Percentiles rank a stretch among this genome's conserved stretches.
Evolutionary conservation across 2,888 invertebrate genomes (phyloP).

Genomic region (Lacanobia oleracea): DNA sequence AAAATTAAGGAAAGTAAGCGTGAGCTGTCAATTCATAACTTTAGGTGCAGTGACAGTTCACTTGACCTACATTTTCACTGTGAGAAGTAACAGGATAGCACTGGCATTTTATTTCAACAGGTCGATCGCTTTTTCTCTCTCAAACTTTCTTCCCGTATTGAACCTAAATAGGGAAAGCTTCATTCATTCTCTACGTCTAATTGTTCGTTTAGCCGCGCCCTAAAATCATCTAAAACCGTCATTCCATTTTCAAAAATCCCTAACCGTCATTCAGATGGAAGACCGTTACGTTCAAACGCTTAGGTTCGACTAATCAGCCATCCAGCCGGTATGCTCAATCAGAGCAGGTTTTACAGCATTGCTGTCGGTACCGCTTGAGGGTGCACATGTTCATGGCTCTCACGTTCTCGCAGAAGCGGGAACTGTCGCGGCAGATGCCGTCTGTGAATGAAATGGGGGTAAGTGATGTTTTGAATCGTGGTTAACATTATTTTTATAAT

Average conservation of each 20-base stretch:
- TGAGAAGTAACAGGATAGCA: too few species aligned
- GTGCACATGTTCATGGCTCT: slow-evolving; percentile 97
- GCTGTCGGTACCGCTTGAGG: slow-evolving; percentile 94
- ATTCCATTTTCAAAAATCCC: slow-evolving; percentile 40
- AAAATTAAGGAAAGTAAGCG: too few species aligned
- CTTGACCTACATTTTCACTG: too few species aligned
- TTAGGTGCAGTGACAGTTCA: too few species aligned
- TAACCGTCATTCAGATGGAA: slow-evolving; percentile 34
- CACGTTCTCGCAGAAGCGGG: slow-evolving; percentile 96
- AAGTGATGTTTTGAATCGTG: slow-evolving; percentile 6
- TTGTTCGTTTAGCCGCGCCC: background rate
- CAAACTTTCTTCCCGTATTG: background rate
- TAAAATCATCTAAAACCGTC: background rate
- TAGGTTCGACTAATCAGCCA: slow-evolving; percentile 28
- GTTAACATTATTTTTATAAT: too few species aligned
- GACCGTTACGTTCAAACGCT: slow-evolving; percentile 40
- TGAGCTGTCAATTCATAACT: too few species aligned
- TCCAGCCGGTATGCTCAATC: slow-evolving; percentile 69
- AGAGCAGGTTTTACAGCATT: slow-evolving; percentile 96
- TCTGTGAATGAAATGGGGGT: slow-evolving; percentile 79
- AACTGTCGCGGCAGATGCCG: slow-evolving; percentile 94
- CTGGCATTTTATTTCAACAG: too few species aligned
- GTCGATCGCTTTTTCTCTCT: background rate
- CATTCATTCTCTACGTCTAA: background rate
- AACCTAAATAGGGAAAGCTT: background rate